These are phyloP conservation scores for Dryas iulia DNA, from an alignment of 1,140 invertebrate genomes.

Conservation along the genomic window DNA sequence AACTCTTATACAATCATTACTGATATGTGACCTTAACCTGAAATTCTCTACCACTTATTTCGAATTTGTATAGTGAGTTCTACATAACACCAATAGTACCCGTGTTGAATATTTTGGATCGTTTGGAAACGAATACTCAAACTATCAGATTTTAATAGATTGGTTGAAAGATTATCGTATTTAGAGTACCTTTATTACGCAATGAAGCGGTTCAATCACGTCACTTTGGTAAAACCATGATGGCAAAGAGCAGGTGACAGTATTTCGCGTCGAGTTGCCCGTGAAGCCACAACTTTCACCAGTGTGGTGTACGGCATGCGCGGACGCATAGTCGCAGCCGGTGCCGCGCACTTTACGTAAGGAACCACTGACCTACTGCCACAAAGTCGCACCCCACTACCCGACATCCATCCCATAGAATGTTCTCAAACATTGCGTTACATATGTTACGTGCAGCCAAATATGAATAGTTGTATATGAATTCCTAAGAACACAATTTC, in stretches of 20 bases:
- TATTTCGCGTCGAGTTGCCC: constrained; percentile 49
- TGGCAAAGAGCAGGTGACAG: constrained; percentile 41
- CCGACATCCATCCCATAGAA: constrained; percentile 55
- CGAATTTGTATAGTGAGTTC: constrained; percentile 3
- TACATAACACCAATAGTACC: not conserved
- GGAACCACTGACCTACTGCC: constrained; percentile 75
- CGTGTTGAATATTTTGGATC: not conserved
- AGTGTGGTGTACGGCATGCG: constrained; percentile 25
- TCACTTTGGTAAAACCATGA: constrained; percentile 32
- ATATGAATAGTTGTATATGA: constrained; percentile 33
- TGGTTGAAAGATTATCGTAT: constrained; percentile 12
- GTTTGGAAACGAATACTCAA: not conserved
- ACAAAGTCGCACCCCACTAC: constrained; percentile 55
- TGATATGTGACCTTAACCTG: constrained; percentile 21
- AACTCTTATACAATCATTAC: constrained; percentile 26
- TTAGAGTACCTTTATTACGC: constrained; percentile 26
- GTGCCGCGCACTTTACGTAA: constrained; percentile 66
- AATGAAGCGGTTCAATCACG: constrained; percentile 31
- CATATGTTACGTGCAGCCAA: constrained; percentile 43
- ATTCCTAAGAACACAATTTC: constrained; percentile 37
- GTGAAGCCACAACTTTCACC: constrained; percentile 65
- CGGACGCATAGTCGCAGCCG: constrained; percentile 40
- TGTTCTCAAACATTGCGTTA: constrained; percentile 64
- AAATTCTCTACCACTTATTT: constrained; percentile 9
- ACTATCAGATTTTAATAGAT: not conserved